Conservation (phyloP, 2,888 invertebrate genomes). For the Thymelicus sylvestris region DNA sequence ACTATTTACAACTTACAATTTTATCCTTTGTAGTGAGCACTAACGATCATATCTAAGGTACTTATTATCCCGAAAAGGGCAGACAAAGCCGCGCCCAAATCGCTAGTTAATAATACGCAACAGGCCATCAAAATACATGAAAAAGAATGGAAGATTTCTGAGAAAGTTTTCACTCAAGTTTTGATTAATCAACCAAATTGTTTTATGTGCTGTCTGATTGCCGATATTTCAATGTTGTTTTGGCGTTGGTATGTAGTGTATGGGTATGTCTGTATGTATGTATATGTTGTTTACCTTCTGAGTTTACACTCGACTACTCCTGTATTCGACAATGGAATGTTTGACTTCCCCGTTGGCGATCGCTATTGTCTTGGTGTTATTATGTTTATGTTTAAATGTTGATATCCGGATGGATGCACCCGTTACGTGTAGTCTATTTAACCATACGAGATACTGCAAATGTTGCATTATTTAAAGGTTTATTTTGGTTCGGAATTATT, state of each 20-base stretch:
- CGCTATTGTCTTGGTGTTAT: neutral
- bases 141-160: too few species aligned
- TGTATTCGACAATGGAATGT: constrained; percentile 4
- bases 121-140: too few species aligned
- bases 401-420: constrained; percentile 1
- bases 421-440: neutral
- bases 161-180: neutral
- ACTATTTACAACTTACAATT: too few species aligned
- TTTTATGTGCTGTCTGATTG: neutral
- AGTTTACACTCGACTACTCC: neutral
- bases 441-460: too few species aligned
- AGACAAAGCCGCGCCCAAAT: too few species aligned
- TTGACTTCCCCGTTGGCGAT: constrained; percentile 1
- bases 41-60: too few species aligned
- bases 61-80: too few species aligned
- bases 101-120: too few species aligned
- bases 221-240: neutral
- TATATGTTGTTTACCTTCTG: neutral
- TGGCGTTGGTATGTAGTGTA: neutral
- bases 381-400: neutral
- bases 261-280: too few species aligned
- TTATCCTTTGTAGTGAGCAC: too few species aligned
- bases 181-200: neutral
- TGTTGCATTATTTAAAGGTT: too few species aligned
- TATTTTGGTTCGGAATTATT: too few species aligned